Percentiles rank a stretch among this genome's conserved stretches.
Evolutionary conservation across 2,888 invertebrate species (phyloP).

Genomic region (Merodon equestris): DNA sequence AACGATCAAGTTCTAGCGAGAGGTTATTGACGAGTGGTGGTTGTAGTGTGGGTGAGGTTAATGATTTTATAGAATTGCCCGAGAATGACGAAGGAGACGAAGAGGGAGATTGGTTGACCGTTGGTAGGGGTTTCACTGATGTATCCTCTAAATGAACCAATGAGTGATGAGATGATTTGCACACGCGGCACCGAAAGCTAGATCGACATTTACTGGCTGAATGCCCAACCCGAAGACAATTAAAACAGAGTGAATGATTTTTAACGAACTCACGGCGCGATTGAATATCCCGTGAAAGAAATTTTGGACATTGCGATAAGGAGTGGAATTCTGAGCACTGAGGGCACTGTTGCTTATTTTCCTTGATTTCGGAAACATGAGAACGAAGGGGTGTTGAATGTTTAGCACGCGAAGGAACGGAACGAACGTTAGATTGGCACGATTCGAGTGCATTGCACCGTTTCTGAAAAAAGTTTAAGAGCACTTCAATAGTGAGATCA

Average conservation of each 20-base stretch:
- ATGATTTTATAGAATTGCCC: not conserved
- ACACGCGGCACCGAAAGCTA: too few relatives aligned
- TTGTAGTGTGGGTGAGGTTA: too few relatives aligned
- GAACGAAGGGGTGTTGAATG: too few relatives aligned
- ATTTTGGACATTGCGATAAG: not conserved
- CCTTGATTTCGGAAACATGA: too few relatives aligned
- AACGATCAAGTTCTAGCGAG: not conserved
- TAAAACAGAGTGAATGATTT: not conserved
- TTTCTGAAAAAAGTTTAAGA: constrained; percentile 4
- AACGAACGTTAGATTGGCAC: not conserved
- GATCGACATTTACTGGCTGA: too few relatives aligned
- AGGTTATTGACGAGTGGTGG: constrained; percentile 3
- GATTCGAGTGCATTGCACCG: constrained; percentile 17
- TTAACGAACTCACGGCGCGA: constrained; percentile 2
- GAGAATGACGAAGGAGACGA: not conserved
- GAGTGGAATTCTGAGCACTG: not conserved
- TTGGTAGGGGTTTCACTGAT: too few relatives aligned
- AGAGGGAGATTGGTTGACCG: not conserved
- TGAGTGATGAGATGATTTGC: too few relatives aligned
- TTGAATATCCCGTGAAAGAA: not conserved
- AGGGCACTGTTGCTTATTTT: too few relatives aligned
- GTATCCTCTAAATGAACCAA: too few relatives aligned
- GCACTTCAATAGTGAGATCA: constrained; percentile 4
- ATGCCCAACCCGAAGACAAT: constrained; percentile 9
- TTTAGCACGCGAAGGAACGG: not conserved